Percentiles rank a stretch among this genome's conserved stretches.
These are phyloP conservation scores for Lithophane ornitopus DNA, from an alignment of 2,888 invertebrate genomes.

Conservation along the genomic window DNA sequence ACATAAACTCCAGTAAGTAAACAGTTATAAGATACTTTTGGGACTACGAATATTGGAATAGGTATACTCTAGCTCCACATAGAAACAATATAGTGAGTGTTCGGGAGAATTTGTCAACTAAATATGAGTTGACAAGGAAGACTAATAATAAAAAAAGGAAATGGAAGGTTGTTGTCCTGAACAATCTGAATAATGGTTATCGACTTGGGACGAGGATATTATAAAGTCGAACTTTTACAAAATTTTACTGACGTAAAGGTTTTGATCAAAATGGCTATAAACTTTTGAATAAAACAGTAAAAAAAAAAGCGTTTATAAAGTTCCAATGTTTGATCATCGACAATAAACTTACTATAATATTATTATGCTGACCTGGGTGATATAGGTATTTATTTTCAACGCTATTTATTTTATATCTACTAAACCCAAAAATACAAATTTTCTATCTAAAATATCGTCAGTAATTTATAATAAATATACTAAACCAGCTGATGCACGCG, in stretches of 20 bases:
- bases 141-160: not conserved
- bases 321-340: not conserved
- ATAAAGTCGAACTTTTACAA: not conserved
- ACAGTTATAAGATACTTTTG: constrained; percentile 67
- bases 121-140: not conserved
- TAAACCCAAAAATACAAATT: not conserved
- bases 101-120: constrained; percentile 9
- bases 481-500: too few relatives aligned
- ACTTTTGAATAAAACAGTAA: not conserved
- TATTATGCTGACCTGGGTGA: not conserved
- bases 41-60: constrained; percentile 53
- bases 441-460: not conserved
- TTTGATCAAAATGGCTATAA: constrained; percentile 5
- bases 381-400: not conserved
- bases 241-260: not conserved
- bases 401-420: not conserved
- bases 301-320: not conserved
- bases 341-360: not conserved
- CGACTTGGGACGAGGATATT: not conserved
- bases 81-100: constrained; percentile 16
- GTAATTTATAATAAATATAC: constrained; percentile 19
- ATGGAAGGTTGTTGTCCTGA: not conserved
- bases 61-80: constrained; percentile 23
- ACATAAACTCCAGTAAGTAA: constrained; percentile 61
- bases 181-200: not conserved